Conservation (phyloP, 2,797 vertebrate genomes). For the Dendrocincla fuliginosa region DNA sequence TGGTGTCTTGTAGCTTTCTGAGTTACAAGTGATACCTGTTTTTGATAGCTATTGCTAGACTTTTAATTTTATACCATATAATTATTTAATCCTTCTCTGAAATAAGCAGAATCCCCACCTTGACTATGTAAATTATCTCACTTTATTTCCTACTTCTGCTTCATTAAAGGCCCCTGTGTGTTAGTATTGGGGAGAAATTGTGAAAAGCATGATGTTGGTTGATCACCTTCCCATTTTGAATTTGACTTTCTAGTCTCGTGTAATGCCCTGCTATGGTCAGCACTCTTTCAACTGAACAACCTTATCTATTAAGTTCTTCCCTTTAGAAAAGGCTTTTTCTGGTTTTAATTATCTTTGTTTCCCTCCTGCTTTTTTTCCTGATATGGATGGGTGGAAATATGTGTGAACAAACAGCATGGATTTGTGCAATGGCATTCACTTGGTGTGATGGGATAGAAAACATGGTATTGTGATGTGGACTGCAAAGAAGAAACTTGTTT, state of each 20-base stretch:
- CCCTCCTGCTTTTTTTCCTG: neutral
- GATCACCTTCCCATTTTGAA: neutral
- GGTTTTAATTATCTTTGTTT: neutral
- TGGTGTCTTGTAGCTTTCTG: neutral
- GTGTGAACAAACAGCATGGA: neutral
- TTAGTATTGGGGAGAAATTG: neutral
- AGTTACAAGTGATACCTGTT: neutral
- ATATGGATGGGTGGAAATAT: neutral
- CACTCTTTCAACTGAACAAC: neutral
- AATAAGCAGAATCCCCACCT: neutral
- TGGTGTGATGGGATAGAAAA: neutral
- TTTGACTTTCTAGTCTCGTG: neutral
- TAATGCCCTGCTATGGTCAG: neutral
- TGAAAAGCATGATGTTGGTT: neutral
- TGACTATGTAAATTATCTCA: fast-evolving
- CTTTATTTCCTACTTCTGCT: neutral
- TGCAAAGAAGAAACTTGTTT: neutral
- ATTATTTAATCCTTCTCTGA: neutral
- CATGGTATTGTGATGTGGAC: fast-evolving
- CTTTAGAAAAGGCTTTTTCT: neutral
- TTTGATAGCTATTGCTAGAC: neutral
- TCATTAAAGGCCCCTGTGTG: neutral
- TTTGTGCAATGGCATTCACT: neutral
- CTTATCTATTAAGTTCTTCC: neutral
- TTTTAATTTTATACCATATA: neutral